Conservation (phyloP, 1,140 invertebrate species). For the Leucophenga varia region DNA sequence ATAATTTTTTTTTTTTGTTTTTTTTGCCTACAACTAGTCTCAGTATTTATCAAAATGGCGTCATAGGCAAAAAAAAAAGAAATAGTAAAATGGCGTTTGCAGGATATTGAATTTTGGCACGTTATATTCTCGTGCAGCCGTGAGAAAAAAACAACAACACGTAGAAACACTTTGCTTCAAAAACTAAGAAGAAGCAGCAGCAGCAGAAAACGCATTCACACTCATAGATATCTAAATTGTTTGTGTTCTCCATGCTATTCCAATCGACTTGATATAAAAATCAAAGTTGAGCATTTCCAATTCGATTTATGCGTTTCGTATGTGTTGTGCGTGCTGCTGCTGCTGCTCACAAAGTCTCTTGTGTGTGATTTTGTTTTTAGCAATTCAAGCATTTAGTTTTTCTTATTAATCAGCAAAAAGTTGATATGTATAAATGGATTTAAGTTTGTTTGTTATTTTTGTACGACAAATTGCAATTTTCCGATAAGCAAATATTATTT, state of each 20-base stretch:
- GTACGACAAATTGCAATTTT: conserved; percentile 35
- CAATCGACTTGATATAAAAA: conserved; percentile 30
- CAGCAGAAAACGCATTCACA: conserved; percentile 11
- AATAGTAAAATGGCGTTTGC: too few relatives aligned
- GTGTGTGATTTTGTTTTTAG: too few relatives aligned
- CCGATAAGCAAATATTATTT: conserved; percentile 44
- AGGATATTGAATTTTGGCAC: conserved; percentile 47
- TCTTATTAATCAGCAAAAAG: conserved; percentile 53
- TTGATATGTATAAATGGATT: conserved; percentile 12
- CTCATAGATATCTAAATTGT: too few relatives aligned
- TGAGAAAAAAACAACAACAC: conserved; percentile 45
- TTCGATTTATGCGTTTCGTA: conserved; percentile 55
- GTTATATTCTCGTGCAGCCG: too few relatives aligned
- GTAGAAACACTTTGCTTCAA: conserved; percentile 24
- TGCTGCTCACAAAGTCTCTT: too few relatives aligned
- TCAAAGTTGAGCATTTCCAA: conserved; percentile 53
- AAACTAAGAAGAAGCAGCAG: conserved; percentile 21
- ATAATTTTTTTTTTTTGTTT: conserved; percentile 36
- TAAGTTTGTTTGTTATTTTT: not conserved
- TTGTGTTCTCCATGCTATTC: too few relatives aligned
- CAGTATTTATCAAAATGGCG: conserved; percentile 48
- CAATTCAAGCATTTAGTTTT: conserved; percentile 7
- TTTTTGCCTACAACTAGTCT: too few relatives aligned
- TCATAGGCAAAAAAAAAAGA: conserved; percentile 29
- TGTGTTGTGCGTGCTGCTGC: conserved; percentile 21